phyloP scores from a whole-genome alignment of 2,797 vertebrate species.

The Rousettus madagascariensis region DNA sequence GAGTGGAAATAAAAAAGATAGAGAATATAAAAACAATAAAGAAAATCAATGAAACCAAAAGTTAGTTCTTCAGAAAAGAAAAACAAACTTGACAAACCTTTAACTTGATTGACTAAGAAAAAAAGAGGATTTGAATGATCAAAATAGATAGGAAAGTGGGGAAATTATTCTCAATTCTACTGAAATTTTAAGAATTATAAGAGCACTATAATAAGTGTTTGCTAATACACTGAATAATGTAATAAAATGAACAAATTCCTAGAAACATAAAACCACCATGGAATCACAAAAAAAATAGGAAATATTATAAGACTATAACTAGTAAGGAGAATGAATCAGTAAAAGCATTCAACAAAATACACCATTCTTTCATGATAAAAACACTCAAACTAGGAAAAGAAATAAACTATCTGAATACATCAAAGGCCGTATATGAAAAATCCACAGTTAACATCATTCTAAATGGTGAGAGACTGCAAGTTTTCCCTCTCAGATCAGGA shows the following conservation, averaged over 20 bases:
- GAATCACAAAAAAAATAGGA: neutral
- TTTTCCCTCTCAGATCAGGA: neutral
- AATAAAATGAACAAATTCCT: neutral
- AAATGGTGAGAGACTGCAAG: neutral
- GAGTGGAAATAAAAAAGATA: neutral
- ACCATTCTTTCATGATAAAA: neutral
- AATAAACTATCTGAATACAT: neutral
- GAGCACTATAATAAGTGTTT: neutral
- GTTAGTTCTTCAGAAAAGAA: neutral
- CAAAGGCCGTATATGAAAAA: neutral
- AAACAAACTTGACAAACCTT: neutral
- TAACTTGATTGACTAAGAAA: neutral
- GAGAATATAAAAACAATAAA: neutral
- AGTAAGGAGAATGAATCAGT: neutral
- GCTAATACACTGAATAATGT: neutral
- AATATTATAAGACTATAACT: neutral
- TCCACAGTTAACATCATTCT: neutral
- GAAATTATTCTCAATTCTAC: neutral
- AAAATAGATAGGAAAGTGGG: neutral
- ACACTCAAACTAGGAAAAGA: neutral
- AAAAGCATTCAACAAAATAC: neutral
- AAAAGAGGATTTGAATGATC: neutral
- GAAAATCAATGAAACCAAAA: neutral
- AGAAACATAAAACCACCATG: neutral
- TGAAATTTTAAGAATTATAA: neutral